Evolutionary conservation across 2,888 invertebrate genomes (phyloP), one percentile per base, ranked within the genome.

Genomic region (Argyresthia goedartella): DNA sequence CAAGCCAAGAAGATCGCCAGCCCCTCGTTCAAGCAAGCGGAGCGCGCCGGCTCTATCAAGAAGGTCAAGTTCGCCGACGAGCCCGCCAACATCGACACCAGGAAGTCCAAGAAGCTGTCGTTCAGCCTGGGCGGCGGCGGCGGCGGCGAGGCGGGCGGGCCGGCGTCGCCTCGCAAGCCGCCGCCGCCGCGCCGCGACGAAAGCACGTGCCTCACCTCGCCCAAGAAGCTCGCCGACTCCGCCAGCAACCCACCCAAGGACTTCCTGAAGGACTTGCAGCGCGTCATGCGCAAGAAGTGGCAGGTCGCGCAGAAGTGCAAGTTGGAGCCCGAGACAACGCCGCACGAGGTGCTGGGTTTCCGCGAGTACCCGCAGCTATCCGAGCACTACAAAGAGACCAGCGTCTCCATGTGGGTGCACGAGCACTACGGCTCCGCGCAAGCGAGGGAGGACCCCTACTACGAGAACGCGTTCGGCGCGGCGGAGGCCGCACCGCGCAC

Each of bases 211-310:
- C 79, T 94, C 2, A 90, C 94, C 1, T 93, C 93, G 8, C 94
- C 93, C 4, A 94, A 93, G 69, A 93, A 93, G 61, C 75, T 94
- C 34, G 89, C 90, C 0, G 93, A 93, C 54, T 91, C 91, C 0
- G 88, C 89, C 54, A 91, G 91, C 59, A 92, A 92, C 64, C 93
- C 94, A 2, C 93, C 94, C 0, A 91, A 91, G 33, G 94, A 94
- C 54, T 96, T 97, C 67, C 85, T 97, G 46, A 93, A 94, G 69
- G 96, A 97, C 73, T 84, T 97, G 49, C 96, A 97, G 68, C 88
- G 96, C 51, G 96, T 97, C 0, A 96, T 97, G 95, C 89, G 95
- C 59, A 96, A 96, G 68, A 97, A 97, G 67, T 95, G 95, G 95
- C 95, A 95, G 66, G 95, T 96, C 0, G 96, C 96, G 3, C 96